Percentiles rank a stretch among this genome's conserved stretches.
phyloP scores from a whole-genome alignment of 1,140 invertebrate species.

The Lepidurus apus region DNA sequence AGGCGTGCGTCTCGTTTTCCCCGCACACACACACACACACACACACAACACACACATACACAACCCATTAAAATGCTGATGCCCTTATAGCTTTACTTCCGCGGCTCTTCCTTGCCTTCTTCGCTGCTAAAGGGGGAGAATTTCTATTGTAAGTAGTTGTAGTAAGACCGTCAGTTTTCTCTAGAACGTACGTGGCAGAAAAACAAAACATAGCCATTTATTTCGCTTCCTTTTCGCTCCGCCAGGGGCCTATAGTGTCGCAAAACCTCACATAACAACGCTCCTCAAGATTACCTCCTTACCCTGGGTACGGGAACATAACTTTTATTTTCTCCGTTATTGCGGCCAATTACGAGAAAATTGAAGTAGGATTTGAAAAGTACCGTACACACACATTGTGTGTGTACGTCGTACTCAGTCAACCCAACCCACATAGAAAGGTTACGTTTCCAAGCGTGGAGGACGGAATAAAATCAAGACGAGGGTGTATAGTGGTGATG shows the following conservation, averaged over 20 bases:
- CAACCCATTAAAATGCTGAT: constrained; percentile 22
- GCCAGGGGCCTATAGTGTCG: neutral
- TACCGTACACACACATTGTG: too few relatives aligned
- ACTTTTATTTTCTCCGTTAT: too few relatives aligned
- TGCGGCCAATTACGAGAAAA: too few relatives aligned
- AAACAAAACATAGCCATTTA: neutral
- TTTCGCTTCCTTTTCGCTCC: neutral
- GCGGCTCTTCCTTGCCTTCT: constrained; percentile 8
- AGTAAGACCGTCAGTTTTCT: constrained; percentile 12
- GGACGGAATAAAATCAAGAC: neutral
- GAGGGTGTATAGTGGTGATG: neutral
- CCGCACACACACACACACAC: neutral
- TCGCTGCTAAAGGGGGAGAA: neutral
- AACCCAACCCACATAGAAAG: too few relatives aligned
- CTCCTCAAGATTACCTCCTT: too few relatives aligned
- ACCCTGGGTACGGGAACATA: too few relatives aligned
- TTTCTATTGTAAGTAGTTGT: constrained; percentile 6
- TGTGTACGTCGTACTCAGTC: too few relatives aligned
- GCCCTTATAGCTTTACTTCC: constrained; percentile 21
- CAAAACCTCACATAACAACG: neutral
- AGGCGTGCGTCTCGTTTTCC: constrained; percentile 13
- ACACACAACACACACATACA: constrained; percentile 14
- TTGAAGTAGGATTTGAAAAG: too few relatives aligned
- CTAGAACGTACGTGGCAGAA: neutral
- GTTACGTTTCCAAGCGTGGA: neutral